Conservation (phyloP, 2,888 invertebrate genomes). For the Trachelus tabidus region DNA sequence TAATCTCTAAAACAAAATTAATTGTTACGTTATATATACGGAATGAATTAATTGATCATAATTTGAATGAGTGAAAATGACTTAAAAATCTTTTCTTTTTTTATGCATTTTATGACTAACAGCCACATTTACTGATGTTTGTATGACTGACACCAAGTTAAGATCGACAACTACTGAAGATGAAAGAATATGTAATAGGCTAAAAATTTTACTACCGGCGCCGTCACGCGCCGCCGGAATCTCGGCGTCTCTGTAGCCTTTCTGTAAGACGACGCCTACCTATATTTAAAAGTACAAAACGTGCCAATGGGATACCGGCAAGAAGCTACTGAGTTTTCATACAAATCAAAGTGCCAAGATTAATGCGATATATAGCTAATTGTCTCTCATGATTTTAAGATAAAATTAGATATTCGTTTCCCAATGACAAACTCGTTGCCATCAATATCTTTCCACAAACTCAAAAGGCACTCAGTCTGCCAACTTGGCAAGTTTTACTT, state of each 20-base stretch:
- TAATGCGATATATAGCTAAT: neutral
- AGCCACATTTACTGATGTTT: neutral
- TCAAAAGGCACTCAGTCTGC: neutral
- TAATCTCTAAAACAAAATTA: neutral
- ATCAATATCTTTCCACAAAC: neutral
- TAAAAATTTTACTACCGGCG: constrained; percentile 52
- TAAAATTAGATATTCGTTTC: neutral
- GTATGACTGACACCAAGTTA: neutral
- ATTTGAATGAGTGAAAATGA: neutral
- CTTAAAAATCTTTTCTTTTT: neutral
- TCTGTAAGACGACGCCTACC: constrained; percentile 23
- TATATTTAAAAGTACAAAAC: constrained; percentile 15
- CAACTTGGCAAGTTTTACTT: neutral
- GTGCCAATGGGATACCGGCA: neutral
- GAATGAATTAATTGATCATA: neutral
- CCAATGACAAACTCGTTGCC: neutral
- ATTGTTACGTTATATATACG: neutral
- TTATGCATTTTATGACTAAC: neutral
- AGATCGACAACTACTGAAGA: constrained; percentile 34
- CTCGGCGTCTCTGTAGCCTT: constrained; percentile 38
- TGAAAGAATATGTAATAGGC: constrained; percentile 52
- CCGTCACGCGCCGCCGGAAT: constrained; percentile 52
- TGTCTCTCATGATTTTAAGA: neutral
- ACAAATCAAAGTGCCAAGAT: neutral
- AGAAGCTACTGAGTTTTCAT: neutral